A percentile compares a stretch with the other conserved stretches of the same genome.
These are phyloP conservation scores for Drosophila bocki DNA, from an alignment of 1,140 invertebrate genomes.

Conservation along the genomic window DNA sequence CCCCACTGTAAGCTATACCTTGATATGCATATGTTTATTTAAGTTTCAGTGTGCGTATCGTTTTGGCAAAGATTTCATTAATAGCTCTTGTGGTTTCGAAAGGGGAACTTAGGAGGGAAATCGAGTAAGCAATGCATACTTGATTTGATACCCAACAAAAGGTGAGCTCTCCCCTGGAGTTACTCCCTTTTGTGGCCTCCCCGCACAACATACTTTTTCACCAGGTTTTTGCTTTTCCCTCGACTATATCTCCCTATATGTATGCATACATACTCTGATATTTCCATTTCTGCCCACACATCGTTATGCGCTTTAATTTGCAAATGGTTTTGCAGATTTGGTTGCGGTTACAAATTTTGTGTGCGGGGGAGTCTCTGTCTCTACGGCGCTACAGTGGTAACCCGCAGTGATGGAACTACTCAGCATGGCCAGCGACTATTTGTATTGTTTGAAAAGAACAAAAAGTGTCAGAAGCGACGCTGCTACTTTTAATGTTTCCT, in stretches of 20 bases:
- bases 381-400: constrained; percentile 20
- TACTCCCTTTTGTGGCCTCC: neutral
- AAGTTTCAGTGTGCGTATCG: constrained; percentile 49
- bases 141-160: constrained; percentile 67
- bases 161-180: constrained; percentile 20
- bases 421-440: neutral
- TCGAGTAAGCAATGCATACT: constrained; percentile 51
- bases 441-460: constrained; percentile 18
- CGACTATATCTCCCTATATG: neutral
- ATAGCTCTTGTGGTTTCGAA: constrained; percentile 59
- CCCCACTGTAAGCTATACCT: constrained; percentile 8
- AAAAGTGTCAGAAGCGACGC: constrained; percentile 38
- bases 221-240: constrained; percentile 7
- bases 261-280: neutral
- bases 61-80: constrained; percentile 79
- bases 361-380: constrained; percentile 23
- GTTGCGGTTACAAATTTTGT: constrained; percentile 39
- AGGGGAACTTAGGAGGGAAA: constrained; percentile 18
- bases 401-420: constrained; percentile 22
- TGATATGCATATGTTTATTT: constrained; percentile 32
- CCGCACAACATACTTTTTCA: constrained; percentile 1
- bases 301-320: constrained; percentile 64
- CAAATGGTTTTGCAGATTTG: constrained; percentile 60
- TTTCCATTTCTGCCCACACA: constrained; percentile 44
- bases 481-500: constrained; percentile 61